Base-by-base conservation (phyloP, 2,113 vertebrate species). In the Gallinago undulata region DNA sequence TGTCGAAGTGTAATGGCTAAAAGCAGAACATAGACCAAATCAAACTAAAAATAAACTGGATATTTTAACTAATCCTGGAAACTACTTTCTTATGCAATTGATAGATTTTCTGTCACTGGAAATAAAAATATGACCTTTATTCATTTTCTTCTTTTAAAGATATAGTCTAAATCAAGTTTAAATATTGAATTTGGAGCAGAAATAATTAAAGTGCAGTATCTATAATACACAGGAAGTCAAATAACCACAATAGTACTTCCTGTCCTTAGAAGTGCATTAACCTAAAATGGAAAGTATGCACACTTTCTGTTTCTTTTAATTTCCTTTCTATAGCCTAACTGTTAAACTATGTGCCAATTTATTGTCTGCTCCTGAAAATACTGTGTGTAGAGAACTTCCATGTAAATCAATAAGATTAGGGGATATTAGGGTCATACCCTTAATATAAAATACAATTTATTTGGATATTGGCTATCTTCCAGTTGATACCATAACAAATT, bases 91-190 rank as follows among this genome's bases (percentile, higher is more conserved):
- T 76, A 84, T 85, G 85, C 75, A 78, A 67, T 63, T 86, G 92
- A 93, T 96, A 85, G 90, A 96, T 96, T 97, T 96, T 93, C 88
- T 95, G 96, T 92, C 94, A 90, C 43, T 90, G 60, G 47, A 84
- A 96, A 81, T 86, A 93, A 96, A 92, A 96, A 87, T 93, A 63
- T 95, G 87, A 87, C 77, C 48, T 96, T 96, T 94, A 79, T 95
- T 95, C 23, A 53, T 96, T 96, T 86, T 95, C 33, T 89, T 87
- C 24, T 78, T 80, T 89, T 90, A 93, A 96, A 94, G 43, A 64
- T 86, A 84, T 18, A 59, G 51, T 78, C 57, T 68, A 75, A 84
- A 91, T 95, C 83, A 93, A 90, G 79, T 48, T 75, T 92, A 96
- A 93, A 84, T 95, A 96, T 90, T 94, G 94, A 86, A 90, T 90